Conservation (phyloP, 2,797 vertebrate species). For the Takifugu ocellatus region DNA sequence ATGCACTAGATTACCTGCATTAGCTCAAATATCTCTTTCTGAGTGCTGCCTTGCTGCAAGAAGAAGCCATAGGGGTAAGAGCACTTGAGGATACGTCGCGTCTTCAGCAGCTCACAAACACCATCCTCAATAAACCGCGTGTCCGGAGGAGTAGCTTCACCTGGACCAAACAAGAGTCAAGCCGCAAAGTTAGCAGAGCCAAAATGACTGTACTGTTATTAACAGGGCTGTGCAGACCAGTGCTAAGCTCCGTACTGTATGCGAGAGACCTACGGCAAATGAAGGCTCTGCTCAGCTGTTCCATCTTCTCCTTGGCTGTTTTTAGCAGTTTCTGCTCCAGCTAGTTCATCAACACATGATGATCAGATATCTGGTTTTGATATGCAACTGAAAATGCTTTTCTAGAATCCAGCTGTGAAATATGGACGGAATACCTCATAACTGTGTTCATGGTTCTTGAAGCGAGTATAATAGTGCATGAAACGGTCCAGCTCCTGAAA, state of each 20-base stretch:
- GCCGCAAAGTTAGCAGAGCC: background rate
- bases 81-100: slow-evolving; percentile 97
- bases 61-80: slow-evolving; percentile 99
- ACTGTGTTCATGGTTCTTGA: slow-evolving; percentile 98
- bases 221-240: too few relatives aligned
- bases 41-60: slow-evolving; percentile 98
- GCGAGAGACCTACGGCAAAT: slow-evolving; percentile 83
- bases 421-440: slow-evolving; percentile 83
- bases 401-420: too few relatives aligned
- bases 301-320: slow-evolving; percentile 99
- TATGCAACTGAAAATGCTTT: background rate
- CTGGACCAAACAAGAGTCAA: slow-evolving; percentile 57
- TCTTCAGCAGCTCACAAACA: slow-evolving; percentile 95
- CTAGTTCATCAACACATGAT: slow-evolving; percentile 58
- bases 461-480: slow-evolving; percentile 99
- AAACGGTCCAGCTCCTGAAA: slow-evolving; percentile 98
- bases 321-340: slow-evolving; percentile 96
- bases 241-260: background rate
- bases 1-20: slow-evolving; percentile 87
- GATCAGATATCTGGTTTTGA: background rate
- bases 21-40: slow-evolving; percentile 99
- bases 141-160: slow-evolving; percentile 91
- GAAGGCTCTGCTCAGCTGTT: slow-evolving; percentile 94
- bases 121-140: slow-evolving; percentile 99
- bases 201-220: background rate